A percentile compares a stretch with the other conserved stretches of the same genome.
Conservation (phyloP, 2,797 vertebrate species). For the Danionella dracula region DNA sequence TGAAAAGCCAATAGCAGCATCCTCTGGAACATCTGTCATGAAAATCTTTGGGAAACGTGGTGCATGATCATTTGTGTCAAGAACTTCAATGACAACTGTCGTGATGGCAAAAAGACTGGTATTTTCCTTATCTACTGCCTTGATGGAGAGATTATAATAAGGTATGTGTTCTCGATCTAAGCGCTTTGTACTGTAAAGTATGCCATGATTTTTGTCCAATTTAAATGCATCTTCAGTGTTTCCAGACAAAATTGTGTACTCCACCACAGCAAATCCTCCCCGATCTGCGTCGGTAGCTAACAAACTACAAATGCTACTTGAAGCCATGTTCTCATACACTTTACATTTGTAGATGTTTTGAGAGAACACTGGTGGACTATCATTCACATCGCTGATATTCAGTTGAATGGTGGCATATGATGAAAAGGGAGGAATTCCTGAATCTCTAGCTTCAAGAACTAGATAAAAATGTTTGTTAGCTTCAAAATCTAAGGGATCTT, state of each 20-base stretch:
- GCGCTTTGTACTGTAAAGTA: constrained; percentile 57
- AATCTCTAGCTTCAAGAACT: constrained; percentile 69
- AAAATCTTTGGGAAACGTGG: constrained; percentile 69
- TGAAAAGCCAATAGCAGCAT: constrained; percentile 59
- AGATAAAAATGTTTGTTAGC: constrained; percentile 59
- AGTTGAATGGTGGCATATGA: constrained; percentile 64
- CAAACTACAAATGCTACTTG: constrained; percentile 62
- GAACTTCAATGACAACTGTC: constrained; percentile 56
- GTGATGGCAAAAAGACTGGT: constrained; percentile 51
- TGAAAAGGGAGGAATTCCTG: constrained; percentile 71
- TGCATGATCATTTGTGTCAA: constrained; percentile 71
- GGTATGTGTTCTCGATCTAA: constrained; percentile 67
- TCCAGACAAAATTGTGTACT: constrained; percentile 64
- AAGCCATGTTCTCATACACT: constrained; percentile 63
- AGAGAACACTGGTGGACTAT: constrained; percentile 68
- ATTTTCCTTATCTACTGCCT: constrained; percentile 60
- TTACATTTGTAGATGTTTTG: constrained; percentile 65
- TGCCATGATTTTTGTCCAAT: constrained; percentile 61
- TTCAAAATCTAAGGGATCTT: constrained; percentile 68
- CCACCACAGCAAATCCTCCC: constrained; percentile 52
- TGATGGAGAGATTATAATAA: constrained; percentile 61
- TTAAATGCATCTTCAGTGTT: constrained; percentile 57
- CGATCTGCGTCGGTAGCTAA: constrained; percentile 68
- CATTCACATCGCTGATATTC: constrained; percentile 67
- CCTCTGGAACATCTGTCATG: constrained; percentile 59